Percentiles rank a stretch among this genome's conserved stretches.
Evolutionary conservation across 2,888 invertebrate genomes (phyloP).

Genomic region (Deilephila elpenor): DNA sequence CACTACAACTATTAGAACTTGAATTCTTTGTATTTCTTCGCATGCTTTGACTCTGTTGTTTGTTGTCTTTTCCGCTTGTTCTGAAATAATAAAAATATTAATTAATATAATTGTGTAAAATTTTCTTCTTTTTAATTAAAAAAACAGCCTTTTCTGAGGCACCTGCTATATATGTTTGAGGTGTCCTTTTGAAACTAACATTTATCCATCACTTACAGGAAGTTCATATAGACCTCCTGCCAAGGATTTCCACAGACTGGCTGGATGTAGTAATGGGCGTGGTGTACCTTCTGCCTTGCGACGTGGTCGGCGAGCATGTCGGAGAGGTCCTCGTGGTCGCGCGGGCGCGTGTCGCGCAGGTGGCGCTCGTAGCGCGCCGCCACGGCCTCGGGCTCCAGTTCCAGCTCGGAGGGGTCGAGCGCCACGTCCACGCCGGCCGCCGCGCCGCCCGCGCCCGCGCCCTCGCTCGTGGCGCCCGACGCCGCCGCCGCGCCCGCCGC

Average conservation of each 20-base stretch:
- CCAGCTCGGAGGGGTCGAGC: slow-evolving; percentile 98
- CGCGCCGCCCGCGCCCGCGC: slow-evolving; percentile 52
- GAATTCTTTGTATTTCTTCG: slow-evolving; percentile 99
- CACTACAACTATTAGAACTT: slow-evolving; percentile 89
- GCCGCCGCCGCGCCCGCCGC: slow-evolving; percentile 41
- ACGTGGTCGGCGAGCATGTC: slow-evolving; percentile 99
- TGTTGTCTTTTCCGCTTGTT: slow-evolving; percentile 97
- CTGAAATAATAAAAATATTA: slow-evolving; percentile 81
- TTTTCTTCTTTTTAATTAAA: too few species aligned
- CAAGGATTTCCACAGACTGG: too few species aligned
- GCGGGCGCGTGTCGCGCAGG: slow-evolving; percentile 95
- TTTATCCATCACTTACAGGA: too few species aligned
- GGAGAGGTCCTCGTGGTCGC: slow-evolving; percentile 96
- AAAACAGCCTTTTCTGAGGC: too few species aligned
- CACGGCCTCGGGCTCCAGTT: slow-evolving; percentile 98
- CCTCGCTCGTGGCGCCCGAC: slow-evolving; percentile 39
- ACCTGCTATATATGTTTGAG: too few species aligned
- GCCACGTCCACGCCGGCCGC: slow-evolving; percentile 95
- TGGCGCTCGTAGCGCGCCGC: slow-evolving; percentile 98
- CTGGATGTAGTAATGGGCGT: background rate
- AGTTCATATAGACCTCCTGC: too few species aligned
- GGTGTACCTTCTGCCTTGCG: slow-evolving; percentile 94
- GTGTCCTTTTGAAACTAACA: too few species aligned
- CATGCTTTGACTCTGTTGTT: slow-evolving; percentile 94
- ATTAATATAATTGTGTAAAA: background rate